Conservation (phyloP, 1,140 invertebrate species). For the Drosophila teissieri region DNA sequence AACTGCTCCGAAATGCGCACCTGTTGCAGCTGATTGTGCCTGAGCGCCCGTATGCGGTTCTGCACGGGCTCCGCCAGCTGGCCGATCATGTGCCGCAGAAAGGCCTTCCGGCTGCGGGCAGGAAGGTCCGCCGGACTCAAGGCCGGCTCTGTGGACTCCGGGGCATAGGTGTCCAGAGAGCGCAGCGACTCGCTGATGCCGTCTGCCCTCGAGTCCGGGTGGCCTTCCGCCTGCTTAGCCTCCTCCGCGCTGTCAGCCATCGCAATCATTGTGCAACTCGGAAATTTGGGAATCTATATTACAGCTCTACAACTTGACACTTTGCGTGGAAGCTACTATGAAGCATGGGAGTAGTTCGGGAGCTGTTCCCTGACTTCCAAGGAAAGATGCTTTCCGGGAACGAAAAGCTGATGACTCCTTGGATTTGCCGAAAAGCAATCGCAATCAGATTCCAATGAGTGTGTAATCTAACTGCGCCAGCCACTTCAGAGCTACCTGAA, state of each 20-base stretch:
- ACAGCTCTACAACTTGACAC: not conserved
- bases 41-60: conserved; percentile 94
- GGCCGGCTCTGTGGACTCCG: not conserved
- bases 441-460: not conserved
- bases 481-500: not conserved
- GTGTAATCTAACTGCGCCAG: not conserved
- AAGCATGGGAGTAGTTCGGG: too few species aligned
- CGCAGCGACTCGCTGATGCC: conserved; percentile 1
- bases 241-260: not conserved
- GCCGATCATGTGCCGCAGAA: conserved; percentile 82
- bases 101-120: conserved; percentile 42
- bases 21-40: conserved; percentile 94
- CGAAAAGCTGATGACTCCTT: not conserved
- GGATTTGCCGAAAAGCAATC: not conserved
- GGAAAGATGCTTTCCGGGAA: not conserved
- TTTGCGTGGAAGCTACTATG: not conserved
- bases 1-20: conserved; percentile 96
- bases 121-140: conserved; percentile 62
- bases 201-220: not conserved
- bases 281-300: not conserved
- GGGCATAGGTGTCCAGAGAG: conserved; percentile 1
- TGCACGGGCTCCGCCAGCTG: conserved; percentile 90
- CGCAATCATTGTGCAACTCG: not conserved
- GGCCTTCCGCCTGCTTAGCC: not conserved
- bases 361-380: not conserved